These are phyloP conservation scores for Caenorhabditis sp. DNA, from an alignment of 2,888 invertebrate species.

Conservation along the genomic window DNA sequence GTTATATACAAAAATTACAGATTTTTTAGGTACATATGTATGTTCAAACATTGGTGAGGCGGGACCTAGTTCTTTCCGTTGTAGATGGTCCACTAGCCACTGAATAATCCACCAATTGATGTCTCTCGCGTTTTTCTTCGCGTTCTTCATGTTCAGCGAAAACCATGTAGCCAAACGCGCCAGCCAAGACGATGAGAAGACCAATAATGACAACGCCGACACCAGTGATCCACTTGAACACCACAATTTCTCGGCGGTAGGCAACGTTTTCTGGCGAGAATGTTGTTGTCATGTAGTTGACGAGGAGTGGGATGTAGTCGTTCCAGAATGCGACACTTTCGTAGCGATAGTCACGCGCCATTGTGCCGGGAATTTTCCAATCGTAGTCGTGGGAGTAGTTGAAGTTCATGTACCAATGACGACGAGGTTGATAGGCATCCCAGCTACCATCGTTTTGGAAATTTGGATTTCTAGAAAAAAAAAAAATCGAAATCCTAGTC, in stretches of 20 bases:
- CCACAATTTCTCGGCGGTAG: slow-evolving; percentile 54
- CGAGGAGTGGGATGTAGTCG: slow-evolving; percentile 67
- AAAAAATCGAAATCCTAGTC: background rate
- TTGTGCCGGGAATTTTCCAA: slow-evolving; percentile 51
- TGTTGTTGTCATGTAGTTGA: slow-evolving; percentile 71
- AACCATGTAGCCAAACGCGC: slow-evolving; percentile 55
- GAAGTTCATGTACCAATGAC: slow-evolving; percentile 70
- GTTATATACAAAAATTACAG: slow-evolving; percentile 15
- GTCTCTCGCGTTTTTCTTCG: slow-evolving; percentile 15
- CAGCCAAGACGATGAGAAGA: slow-evolving; percentile 55
- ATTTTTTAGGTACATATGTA: slow-evolving; percentile 16
- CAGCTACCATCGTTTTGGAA: slow-evolving; percentile 63
- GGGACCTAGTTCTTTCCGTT: slow-evolving; percentile 25
- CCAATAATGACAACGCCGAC: slow-evolving; percentile 55
- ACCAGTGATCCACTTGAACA: slow-evolving; percentile 57
- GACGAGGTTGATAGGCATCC: slow-evolving; percentile 63
- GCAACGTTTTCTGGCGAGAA: slow-evolving; percentile 67
- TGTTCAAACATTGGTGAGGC: slow-evolving; percentile 26
- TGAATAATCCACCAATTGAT: slow-evolving; percentile 38
- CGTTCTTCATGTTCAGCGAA: slow-evolving; percentile 28
- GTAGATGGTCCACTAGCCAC: slow-evolving; percentile 3
- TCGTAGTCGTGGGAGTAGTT: slow-evolving; percentile 60
- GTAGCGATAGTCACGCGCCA: slow-evolving; percentile 62
- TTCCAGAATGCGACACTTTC: slow-evolving; percentile 68
- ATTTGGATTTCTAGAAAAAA: slow-evolving; percentile 64